Evolutionary conservation across 2,888 invertebrate species (phyloP).

Genomic region (Asteroscopus sphinx): DNA sequence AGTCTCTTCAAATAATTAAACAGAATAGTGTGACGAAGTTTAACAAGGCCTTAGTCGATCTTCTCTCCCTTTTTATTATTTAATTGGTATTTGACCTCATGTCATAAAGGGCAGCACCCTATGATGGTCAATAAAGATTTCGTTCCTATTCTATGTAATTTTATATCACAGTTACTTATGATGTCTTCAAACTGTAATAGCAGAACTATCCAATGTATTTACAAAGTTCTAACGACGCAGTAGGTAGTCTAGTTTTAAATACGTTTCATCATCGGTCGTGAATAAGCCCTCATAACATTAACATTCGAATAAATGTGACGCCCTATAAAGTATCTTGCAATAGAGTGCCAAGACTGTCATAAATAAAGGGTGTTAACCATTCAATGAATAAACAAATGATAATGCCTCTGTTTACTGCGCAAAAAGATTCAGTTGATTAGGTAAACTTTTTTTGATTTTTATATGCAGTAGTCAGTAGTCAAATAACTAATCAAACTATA

Average conservation of each 20-base stretch:
- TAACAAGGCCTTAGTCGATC: slow-evolving; percentile 22
- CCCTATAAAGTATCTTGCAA: slow-evolving; percentile 25
- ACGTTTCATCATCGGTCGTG: slow-evolving; percentile 27
- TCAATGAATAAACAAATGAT: slow-evolving; percentile 27
- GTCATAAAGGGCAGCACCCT: slow-evolving; percentile 76
- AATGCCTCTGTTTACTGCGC: slow-evolving; percentile 14
- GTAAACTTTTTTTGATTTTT: slow-evolving; percentile 1
- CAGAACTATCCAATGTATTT: background rate
- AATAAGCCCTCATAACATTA: slow-evolving; percentile 46
- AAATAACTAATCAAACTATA: slow-evolving; percentile 19
- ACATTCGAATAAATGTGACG: slow-evolving; percentile 31
- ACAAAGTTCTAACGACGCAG: background rate
- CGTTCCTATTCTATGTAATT: slow-evolving; percentile 38
- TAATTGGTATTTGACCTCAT: slow-evolving; percentile 79
- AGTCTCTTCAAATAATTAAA: slow-evolving; percentile 2
- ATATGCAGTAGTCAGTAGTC: slow-evolving; percentile 41
- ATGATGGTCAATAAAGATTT: slow-evolving; percentile 67
- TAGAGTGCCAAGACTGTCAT: slow-evolving; percentile 37
- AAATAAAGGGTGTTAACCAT: slow-evolving; percentile 25
- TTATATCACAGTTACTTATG: slow-evolving; percentile 3
- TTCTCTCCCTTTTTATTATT: slow-evolving; percentile 63
- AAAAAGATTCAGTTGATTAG: background rate
- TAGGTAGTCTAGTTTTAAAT: background rate
- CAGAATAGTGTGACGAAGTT: slow-evolving; percentile 27
- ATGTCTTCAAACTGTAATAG: background rate